These are phyloP conservation scores for Acanthurus lineatus DNA, from an alignment of 2,797 vertebrate species.

Conservation along the genomic window DNA sequence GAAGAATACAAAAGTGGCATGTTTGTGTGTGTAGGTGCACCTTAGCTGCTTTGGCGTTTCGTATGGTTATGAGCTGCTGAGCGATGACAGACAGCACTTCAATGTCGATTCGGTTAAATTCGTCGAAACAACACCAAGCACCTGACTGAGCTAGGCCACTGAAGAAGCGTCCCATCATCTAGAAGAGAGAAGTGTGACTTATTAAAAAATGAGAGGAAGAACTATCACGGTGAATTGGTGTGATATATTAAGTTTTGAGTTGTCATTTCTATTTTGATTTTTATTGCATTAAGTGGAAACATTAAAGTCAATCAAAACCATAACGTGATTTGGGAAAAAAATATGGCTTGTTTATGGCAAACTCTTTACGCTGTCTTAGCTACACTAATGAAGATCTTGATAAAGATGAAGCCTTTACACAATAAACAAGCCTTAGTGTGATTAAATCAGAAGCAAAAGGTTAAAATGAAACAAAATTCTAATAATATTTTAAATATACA, in stretches of 20 bases:
- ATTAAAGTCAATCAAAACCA: neutral
- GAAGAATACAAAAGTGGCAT: neutral
- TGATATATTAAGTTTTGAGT: neutral
- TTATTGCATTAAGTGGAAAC: neutral
- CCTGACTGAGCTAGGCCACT: constrained; percentile 92
- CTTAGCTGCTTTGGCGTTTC: constrained; percentile 91
- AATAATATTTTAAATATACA: too few species aligned
- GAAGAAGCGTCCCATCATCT: constrained; percentile 95
- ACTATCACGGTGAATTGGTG: neutral
- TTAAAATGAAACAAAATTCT: too few species aligned
- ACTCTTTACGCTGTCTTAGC: neutral
- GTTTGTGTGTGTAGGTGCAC: constrained; percentile 63
- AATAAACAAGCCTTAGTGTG: too few species aligned
- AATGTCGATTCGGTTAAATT: constrained; percentile 92
- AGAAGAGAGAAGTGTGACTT: constrained; percentile 39
- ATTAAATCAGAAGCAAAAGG: too few species aligned
- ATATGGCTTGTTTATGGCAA: neutral
- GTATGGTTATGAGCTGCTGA: constrained; percentile 91
- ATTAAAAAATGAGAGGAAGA: neutral
- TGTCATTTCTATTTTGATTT: neutral
- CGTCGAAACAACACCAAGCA: constrained; percentile 93
- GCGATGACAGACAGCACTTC: constrained; percentile 92
- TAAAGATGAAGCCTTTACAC: too few species aligned
- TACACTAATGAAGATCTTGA: too few species aligned
- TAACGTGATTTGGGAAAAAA: neutral